Evolutionary conservation across 2,113 vertebrate species (phyloP).

Genomic region (Oryzias javanicus): DNA sequence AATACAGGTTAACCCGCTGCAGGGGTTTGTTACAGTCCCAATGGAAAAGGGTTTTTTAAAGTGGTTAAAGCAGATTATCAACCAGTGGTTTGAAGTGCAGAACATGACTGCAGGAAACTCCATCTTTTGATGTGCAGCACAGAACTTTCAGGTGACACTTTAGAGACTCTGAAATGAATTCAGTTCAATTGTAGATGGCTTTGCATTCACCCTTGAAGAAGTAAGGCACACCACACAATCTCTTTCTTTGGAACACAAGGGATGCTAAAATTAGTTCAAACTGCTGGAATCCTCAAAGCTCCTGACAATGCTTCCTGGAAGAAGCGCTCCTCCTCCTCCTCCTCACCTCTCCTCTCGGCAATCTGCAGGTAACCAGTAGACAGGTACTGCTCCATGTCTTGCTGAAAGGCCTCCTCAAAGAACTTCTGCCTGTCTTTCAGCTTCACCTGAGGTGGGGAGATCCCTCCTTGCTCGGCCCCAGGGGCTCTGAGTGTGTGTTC

Average conservation of each 20-base stretch:
- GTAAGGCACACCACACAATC: not conserved
- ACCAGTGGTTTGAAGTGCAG: constrained; percentile 4
- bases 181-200: constrained; percentile 18
- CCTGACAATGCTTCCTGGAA: no score
- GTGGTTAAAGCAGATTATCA: no score
- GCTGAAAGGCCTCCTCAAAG: constrained; percentile 97
- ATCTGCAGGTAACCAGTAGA: constrained; percentile 95
- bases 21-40: constrained; percentile 31
- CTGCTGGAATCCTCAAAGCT: no score
- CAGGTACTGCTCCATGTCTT: constrained; percentile 98
- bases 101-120: constrained; percentile 19
- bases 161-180: constrained; percentile 24
- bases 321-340: not conserved
- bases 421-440: constrained; percentile 95
- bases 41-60: constrained; percentile 11
- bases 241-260: no score
- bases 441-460: constrained; percentile 78
- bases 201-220: constrained; percentile 19
- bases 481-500: constrained; percentile 87
- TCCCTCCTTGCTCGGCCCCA: constrained; percentile 85
- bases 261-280: no score
- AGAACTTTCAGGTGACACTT: constrained; percentile 31
- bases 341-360: constrained; percentile 89
- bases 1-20: constrained; percentile 23
- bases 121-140: constrained; percentile 29